phyloP scores from a whole-genome alignment of 2,888 invertebrate species.

The Alloplasta piceator region DNA sequence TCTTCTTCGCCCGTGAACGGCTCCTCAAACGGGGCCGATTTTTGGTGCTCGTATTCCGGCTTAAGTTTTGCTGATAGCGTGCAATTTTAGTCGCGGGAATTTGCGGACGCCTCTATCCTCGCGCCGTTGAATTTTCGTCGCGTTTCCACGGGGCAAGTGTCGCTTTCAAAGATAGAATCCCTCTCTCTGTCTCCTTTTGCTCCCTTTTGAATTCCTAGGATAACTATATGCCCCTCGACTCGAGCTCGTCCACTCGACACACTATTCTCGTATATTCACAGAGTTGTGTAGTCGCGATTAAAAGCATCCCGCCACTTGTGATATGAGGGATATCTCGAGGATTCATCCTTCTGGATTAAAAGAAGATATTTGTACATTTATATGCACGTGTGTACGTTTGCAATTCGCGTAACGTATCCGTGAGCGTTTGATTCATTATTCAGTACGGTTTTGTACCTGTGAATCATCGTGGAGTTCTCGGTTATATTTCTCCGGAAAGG shows the following conservation, averaged over 20 bases:
- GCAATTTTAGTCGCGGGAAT: conserved; percentile 32
- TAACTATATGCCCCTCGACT: conserved; percentile 28
- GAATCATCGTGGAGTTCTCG: conserved; percentile 52
- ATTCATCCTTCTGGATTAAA: too few species aligned
- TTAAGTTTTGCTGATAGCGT: conserved; percentile 14
- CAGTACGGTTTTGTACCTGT: conserved; percentile 14
- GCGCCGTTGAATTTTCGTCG: conserved; percentile 48
- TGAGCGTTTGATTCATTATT: conserved; percentile 53
- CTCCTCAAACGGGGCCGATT: too few species aligned
- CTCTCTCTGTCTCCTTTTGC: conserved; percentile 64
- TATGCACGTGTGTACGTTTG: background rate
- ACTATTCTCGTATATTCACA: conserved; percentile 61
- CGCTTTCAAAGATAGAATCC: conserved; percentile 71
- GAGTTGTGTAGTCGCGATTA: conserved; percentile 26
- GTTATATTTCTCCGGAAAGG: conserved; percentile 42
- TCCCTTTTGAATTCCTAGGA: conserved; percentile 68
- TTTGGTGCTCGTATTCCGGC: background rate
- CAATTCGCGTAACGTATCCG: conserved; percentile 26
- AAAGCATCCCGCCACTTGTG: background rate
- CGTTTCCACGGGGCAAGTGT: conserved; percentile 62
- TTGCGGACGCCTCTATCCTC: conserved; percentile 39
- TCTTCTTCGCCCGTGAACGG: background rate
- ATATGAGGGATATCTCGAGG: too few species aligned
- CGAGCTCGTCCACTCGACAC: conserved; percentile 54
- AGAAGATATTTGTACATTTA: too few species aligned